These are phyloP conservation scores for Conops quadrifasciatus DNA, from an alignment of 2,888 invertebrate species.

Conservation along the genomic window DNA sequence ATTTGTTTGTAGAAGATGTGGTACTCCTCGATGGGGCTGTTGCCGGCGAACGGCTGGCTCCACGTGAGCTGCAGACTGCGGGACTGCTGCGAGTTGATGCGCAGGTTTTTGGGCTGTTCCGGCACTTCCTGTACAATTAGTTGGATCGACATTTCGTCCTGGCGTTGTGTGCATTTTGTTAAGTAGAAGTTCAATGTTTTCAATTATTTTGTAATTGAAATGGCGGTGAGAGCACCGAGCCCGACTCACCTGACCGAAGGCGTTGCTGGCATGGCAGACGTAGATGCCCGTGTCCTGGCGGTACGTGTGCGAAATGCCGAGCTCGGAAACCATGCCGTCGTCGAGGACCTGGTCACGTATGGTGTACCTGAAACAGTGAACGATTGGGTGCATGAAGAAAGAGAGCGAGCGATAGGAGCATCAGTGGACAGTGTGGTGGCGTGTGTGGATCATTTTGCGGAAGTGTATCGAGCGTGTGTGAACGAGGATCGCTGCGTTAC, in stretches of 20 bases:
- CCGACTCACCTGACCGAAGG: conserved; percentile 81
- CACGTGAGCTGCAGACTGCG: conserved; percentile 86
- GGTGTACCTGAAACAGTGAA: conserved; percentile 68
- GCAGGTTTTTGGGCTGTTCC: conserved; percentile 86
- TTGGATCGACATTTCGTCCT: conserved; percentile 88
- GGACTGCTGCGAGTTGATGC: conserved; percentile 85
- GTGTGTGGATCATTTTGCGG: background rate
- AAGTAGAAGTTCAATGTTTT: no score
- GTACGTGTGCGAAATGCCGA: conserved; percentile 84
- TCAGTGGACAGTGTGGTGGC: background rate
- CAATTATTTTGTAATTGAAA: no score
- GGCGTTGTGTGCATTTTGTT: conserved; percentile 35
- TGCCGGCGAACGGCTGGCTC: conserved; percentile 89
- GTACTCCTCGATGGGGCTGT: conserved; percentile 87
- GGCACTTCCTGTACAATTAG: conserved; percentile 91
- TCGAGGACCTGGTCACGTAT: conserved; percentile 80
- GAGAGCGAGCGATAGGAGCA: background rate
- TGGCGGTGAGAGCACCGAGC: background rate
- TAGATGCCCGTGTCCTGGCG: conserved; percentile 89
- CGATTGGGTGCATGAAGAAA: background rate
- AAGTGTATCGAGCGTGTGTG: no score
- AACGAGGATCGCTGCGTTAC: conserved; percentile 56
- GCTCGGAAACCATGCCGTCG: conserved; percentile 84
- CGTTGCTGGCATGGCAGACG: conserved; percentile 87
- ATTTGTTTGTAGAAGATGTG: conserved; percentile 89